These are phyloP conservation scores for Empis stercorea DNA, from an alignment of 2,888 invertebrate species.

Conservation along the genomic window DNA sequence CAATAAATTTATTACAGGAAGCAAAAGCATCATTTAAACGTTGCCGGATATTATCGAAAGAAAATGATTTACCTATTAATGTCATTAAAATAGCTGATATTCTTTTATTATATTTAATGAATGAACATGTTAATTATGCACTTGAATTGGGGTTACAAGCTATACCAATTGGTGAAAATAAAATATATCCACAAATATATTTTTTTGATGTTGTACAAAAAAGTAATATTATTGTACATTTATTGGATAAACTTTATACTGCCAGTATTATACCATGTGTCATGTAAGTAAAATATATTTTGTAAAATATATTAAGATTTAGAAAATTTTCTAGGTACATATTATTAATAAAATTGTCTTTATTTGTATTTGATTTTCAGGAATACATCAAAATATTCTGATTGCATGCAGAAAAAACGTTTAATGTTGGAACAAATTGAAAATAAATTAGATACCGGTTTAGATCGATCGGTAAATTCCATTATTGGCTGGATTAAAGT, in stretches of 20 bases:
- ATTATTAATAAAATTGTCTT: background rate
- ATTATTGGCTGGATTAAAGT: conserved; percentile 84
- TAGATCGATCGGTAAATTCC: conserved; percentile 76
- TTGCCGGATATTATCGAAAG: conserved; percentile 70
- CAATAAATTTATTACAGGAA: conserved; percentile 79
- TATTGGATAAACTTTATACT: conserved; percentile 85
- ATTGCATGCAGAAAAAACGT: conserved; percentile 77
- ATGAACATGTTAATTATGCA: conserved; percentile 94
- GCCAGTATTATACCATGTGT: conserved; percentile 81
- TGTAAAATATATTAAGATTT: background rate
- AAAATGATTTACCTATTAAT: conserved; percentile 63
- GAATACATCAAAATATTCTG: conserved; percentile 75
- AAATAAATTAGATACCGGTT: conserved; percentile 75
- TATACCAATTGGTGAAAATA: conserved; percentile 80
- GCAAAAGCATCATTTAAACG: conserved; percentile 81
- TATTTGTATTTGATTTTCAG: conserved; percentile 40
- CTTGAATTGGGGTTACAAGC: conserved; percentile 83
- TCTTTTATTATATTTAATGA: conserved; percentile 67
- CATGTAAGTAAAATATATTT: conserved; percentile 43
- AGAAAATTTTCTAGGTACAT: no score
- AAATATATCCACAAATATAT: conserved; percentile 74
- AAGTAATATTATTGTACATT: conserved; percentile 82
- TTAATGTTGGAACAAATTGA: conserved; percentile 78
- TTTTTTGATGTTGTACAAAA: conserved; percentile 90
- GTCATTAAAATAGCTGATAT: conserved; percentile 73